Evolutionary conservation across 2,888 invertebrate genomes (phyloP), one percentile per base, ranked within the genome.

Genomic region (Synanthedon vespiformis): DNA sequence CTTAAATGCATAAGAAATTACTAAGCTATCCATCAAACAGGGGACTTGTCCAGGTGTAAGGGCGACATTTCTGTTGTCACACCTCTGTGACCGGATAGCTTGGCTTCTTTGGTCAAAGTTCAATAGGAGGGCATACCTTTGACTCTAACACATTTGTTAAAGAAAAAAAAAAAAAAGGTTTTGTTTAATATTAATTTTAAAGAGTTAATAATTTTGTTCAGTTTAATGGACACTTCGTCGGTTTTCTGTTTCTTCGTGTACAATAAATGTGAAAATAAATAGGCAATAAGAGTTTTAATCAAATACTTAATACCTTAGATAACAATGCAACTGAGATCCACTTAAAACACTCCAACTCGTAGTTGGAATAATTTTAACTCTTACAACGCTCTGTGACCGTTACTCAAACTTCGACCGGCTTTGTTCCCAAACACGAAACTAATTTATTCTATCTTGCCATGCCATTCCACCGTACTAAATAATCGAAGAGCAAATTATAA

Each of bases 401-500:
- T 87, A 85, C 77, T 79, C 77, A 76, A 84, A 83, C 78, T 82
- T 81, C 72, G 67, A 68, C 70, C 72, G 72, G 80, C 80, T 85
- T 85, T 85, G 85, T 87, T 84, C 84, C 78, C 80, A 78, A 85
- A 82, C 84, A 80, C 74, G 78, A 84, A 83, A 83, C 78, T 87
- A 85, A 87, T 87, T 87, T 87, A 87, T 87, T 87, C 87, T 82
- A 80, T 77, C 78, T 81, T 76, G 63, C 62, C 72, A 70, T 70
- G 71, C 76, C 77, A 76, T 79, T 75, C 77, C 72, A 69, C 70
- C 70, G 71, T 75, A 82, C 75, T 77, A 84, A 85, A 86, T 83
- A 85, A 85, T 87, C 85, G 87, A 83, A 81, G 72, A 80, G 74
- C 76, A 80, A 87, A 87, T 87, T 87, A 87, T 84, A 83, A 83